Evolutionary conservation across 2,113 vertebrate genomes (phyloP).

Genomic region (Trachemys scripta): DNA sequence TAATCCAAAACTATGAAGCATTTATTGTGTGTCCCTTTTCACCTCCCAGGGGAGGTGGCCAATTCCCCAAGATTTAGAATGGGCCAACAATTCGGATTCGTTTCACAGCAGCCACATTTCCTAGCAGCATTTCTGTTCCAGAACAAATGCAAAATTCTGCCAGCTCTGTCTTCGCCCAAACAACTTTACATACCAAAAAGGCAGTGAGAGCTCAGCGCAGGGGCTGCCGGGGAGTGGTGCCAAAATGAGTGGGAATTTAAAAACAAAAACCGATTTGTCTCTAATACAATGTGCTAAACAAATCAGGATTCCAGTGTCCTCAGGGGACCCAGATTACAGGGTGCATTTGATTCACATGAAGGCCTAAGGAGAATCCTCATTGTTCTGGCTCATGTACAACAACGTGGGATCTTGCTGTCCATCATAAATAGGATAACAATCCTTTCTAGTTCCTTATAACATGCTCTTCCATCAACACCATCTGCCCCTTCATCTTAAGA

Average conservation of each 20-base stretch:
- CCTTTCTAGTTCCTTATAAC: conserved; percentile 50
- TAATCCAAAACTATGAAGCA: neutral
- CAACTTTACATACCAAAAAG: neutral
- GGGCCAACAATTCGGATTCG: neutral
- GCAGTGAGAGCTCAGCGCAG: neutral
- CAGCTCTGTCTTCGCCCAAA: conserved; percentile 18
- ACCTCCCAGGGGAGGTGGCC: neutral
- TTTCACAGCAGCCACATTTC: neutral
- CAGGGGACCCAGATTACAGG: neutral
- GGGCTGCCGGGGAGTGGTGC: neutral
- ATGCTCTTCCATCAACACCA: conserved; percentile 52
- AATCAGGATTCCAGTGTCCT: neutral
- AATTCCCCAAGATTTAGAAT: neutral
- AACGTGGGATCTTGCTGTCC: conserved; percentile 47
- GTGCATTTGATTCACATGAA: neutral
- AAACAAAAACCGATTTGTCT: neutral
- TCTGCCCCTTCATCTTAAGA: conserved; percentile 64
- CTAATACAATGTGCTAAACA: neutral
- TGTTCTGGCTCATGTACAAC: conserved; percentile 27
- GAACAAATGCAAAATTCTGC: neutral
- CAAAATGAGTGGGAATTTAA: conserved; percentile 10
- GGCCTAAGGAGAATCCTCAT: neutral
- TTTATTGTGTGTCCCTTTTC: neutral
- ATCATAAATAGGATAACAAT: conserved; percentile 55
- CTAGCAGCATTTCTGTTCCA: neutral